Conservation (phyloP, 2,888 invertebrate genomes). For the Caenorhabditis doughertyi region DNA sequence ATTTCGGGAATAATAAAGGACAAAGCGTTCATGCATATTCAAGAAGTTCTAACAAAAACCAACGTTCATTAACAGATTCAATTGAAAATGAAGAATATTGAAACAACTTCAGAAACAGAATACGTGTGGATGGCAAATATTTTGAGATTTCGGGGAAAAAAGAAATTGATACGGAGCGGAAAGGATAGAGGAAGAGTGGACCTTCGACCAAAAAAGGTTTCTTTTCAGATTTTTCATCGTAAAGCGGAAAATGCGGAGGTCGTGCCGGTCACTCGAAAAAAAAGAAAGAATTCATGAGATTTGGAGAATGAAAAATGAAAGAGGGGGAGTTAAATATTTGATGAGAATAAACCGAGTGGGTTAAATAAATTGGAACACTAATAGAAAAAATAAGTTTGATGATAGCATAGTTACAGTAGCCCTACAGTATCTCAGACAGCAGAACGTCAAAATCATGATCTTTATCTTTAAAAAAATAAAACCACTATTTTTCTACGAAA, state of each 20-base stretch:
- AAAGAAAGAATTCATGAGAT: background rate
- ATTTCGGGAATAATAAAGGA: background rate
- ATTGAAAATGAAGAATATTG: background rate
- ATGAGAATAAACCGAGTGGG: constrained; percentile 31
- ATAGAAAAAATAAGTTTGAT: too few relatives aligned
- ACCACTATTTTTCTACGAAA: background rate
- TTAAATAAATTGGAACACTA: constrained; percentile 14
- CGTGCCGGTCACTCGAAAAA: constrained; percentile 42
- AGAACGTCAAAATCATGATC: background rate
- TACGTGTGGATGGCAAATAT: constrained; percentile 24
- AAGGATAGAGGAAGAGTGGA: background rate
- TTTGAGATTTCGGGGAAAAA: constrained; percentile 4
- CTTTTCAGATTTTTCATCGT: constrained; percentile 44
- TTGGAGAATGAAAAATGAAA: background rate
- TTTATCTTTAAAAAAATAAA: background rate
- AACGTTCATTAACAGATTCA: constrained; percentile 37
- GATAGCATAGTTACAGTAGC: too few relatives aligned
- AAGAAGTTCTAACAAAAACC: constrained; percentile 14
- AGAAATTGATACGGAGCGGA: constrained; percentile 38
- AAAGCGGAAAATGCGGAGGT: constrained; percentile 37
- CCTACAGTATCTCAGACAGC: too few relatives aligned
- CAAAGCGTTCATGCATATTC: constrained; percentile 48
- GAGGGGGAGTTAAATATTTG: constrained; percentile 23
- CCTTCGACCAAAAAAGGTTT: constrained; percentile 11
- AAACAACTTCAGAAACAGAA: background rate